Evolutionary conservation across 2,888 invertebrate species (phyloP).

Genomic region (Callinectes sapidus): DNA sequence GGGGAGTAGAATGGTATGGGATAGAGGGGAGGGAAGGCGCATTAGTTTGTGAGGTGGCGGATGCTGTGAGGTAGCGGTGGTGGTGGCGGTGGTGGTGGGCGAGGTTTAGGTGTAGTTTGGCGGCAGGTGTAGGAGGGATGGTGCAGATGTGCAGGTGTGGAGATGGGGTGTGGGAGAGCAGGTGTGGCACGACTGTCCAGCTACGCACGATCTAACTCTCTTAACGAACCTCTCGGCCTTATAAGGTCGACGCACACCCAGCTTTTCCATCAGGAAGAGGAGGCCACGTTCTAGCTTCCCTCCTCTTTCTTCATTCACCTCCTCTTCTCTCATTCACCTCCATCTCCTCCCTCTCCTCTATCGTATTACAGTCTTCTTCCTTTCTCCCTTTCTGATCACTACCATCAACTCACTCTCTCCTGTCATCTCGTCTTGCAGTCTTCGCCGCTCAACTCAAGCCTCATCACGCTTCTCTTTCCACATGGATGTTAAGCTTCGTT

Average conservation of each 20-base stretch:
- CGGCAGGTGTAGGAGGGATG: neutral
- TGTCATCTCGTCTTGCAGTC: neutral
- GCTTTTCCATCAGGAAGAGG: neutral
- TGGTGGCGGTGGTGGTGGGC: neutral
- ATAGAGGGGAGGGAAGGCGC: neutral
- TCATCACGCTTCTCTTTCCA: neutral
- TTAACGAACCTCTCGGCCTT: constrained; percentile 6
- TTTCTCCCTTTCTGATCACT: neutral
- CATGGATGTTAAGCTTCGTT: neutral
- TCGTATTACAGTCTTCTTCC: neutral
- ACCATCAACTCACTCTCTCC: neutral
- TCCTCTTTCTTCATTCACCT: neutral
- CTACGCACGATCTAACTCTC: neutral
- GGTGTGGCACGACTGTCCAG: neutral
- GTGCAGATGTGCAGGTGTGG: neutral
- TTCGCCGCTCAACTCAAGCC: neutral
- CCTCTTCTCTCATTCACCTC: neutral
- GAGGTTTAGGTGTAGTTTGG: neutral
- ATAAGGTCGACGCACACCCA: neutral
- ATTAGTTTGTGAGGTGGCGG: neutral
- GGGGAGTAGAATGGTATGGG: neutral
- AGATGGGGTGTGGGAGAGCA: neutral
- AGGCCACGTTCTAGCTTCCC: neutral
- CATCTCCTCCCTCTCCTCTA: neutral
- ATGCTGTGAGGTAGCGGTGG: neutral